These are phyloP conservation scores for Lampris megalopsis DNA, from an alignment of 2,113 vertebrate species.

Conservation along the genomic window DNA sequence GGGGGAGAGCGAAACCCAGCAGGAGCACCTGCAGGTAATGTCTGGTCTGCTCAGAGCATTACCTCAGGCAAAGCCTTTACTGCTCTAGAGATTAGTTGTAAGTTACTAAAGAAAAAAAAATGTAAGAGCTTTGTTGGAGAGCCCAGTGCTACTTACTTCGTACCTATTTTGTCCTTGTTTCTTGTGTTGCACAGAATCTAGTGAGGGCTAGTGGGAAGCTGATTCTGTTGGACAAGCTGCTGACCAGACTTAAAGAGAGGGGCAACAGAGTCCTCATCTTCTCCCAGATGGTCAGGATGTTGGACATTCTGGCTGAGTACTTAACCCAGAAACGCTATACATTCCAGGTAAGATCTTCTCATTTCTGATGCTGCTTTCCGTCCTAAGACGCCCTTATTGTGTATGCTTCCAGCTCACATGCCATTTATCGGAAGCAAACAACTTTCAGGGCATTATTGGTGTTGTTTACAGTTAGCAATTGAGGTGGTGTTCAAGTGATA, in stretches of 20 bases:
- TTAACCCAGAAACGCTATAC: constrained; percentile 93
- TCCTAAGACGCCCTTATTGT: background rate
- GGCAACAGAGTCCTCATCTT: constrained; percentile 98
- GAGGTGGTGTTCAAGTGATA: constrained; percentile 6
- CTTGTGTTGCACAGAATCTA: constrained; percentile 79
- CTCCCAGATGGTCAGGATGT: constrained; percentile 99
- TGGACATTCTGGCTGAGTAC: constrained; percentile 98
- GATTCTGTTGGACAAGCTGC: constrained; percentile 94
- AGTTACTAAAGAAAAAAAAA: constrained; percentile 31
- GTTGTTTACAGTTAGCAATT: constrained; percentile 37
- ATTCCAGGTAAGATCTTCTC: constrained; percentile 88
- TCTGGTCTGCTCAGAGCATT: constrained; percentile 27
- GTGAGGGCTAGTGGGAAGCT: constrained; percentile 96
- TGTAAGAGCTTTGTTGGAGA: too few relatives aligned
- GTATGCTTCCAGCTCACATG: background rate
- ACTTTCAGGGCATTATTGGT: constrained; percentile 10
- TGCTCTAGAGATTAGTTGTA: constrained; percentile 2
- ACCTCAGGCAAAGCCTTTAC: constrained; percentile 26
- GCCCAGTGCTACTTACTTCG: background rate
- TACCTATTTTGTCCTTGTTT: background rate
- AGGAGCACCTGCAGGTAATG: constrained; percentile 86
- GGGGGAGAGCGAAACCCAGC: constrained; percentile 82
- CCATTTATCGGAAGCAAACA: background rate
- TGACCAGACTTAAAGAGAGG: constrained; percentile 92
- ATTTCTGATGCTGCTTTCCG: background rate